Percentiles rank a stretch among this genome's conserved stretches.
These are phyloP conservation scores for Sebastes trivittatus DNA, from an alignment of 2,797 vertebrate genomes.

Conservation along the genomic window DNA sequence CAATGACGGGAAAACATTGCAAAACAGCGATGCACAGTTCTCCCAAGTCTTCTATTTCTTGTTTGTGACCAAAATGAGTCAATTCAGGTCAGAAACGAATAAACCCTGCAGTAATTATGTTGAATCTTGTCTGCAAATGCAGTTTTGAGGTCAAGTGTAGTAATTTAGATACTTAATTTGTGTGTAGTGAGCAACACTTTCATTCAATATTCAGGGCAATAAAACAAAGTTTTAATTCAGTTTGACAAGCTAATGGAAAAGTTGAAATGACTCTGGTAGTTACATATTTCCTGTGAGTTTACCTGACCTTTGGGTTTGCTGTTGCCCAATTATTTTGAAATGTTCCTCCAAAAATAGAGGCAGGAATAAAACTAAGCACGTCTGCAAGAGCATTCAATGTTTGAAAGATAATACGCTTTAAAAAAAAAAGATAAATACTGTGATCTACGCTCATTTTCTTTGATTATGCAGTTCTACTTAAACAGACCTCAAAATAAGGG, in stretches of 20 bases:
- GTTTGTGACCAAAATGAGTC: not conserved
- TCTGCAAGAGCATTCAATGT: not conserved
- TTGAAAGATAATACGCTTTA: not conserved
- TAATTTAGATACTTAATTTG: not conserved
- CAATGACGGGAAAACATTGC: not conserved
- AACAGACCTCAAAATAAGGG: not conserved
- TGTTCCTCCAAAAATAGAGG: slow-evolving; percentile 34
- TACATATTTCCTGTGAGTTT: slow-evolving; percentile 25
- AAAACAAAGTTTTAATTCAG: not conserved
- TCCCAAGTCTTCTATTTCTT: not conserved
- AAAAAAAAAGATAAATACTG: not conserved
- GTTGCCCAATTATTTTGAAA: slow-evolving; percentile 54
- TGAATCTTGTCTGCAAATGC: not conserved
- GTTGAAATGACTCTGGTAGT: not conserved
- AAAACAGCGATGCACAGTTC: too few species aligned
- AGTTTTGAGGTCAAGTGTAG: not conserved
- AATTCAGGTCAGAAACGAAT: not conserved
- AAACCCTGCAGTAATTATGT: not conserved
- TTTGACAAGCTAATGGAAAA: not conserved
- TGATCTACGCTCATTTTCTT: slow-evolving; percentile 5
- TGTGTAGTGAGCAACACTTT: not conserved
- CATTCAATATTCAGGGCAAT: not conserved
- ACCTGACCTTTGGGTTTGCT: slow-evolving; percentile 49
- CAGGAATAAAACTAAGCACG: not conserved
- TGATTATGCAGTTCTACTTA: slow-evolving; percentile 17